Percentiles rank a stretch among this genome's conserved stretches.
Evolutionary conservation across 2,888 invertebrate species (phyloP).

Genomic region (Zhuqinia jingwanae): DNA sequence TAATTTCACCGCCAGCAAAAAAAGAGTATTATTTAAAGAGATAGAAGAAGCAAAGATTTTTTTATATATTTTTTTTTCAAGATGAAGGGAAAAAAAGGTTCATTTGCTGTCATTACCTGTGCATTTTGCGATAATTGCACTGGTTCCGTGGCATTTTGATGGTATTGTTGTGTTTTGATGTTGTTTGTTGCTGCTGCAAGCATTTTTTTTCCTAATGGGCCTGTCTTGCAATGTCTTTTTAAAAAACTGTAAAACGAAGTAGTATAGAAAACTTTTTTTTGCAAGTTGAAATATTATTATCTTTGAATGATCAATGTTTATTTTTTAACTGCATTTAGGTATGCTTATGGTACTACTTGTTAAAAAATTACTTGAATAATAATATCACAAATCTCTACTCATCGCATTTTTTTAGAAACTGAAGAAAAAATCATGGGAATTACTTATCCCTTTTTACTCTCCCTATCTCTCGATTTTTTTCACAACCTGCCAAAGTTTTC

Average conservation of each 20-base stretch:
- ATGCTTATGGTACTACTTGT: slow-evolving; percentile 11
- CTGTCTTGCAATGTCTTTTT: no score
- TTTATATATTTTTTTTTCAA: neutral
- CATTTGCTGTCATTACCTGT: slow-evolving; percentile 35
- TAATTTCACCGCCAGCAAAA: neutral
- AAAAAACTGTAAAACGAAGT: no score
- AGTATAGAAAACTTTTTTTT: no score
- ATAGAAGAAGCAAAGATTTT: no score
- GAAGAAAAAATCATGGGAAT: slow-evolving; percentile 51
- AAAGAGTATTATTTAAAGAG: slow-evolving; percentile 18
- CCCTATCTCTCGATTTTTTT: neutral
- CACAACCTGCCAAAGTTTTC: slow-evolving; percentile 8
- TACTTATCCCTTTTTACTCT: slow-evolving; percentile 18
- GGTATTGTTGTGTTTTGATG: no score
- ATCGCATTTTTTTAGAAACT: slow-evolving; percentile 10
- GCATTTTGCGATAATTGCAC: slow-evolving; percentile 19
- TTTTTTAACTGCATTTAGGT: slow-evolving; percentile 33
- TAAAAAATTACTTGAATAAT: slow-evolving; percentile 1
- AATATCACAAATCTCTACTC: neutral
- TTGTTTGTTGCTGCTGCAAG: no score
- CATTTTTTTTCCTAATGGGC: no score
- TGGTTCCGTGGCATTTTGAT: neutral
- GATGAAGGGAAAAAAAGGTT: no score
- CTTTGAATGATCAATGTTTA: slow-evolving; percentile 22
- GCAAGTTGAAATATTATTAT: neutral